Percentiles rank a stretch among this genome's conserved stretches.
Conservation (phyloP, 2,797 vertebrate genomes). For the Lacerta agilis region DNA sequence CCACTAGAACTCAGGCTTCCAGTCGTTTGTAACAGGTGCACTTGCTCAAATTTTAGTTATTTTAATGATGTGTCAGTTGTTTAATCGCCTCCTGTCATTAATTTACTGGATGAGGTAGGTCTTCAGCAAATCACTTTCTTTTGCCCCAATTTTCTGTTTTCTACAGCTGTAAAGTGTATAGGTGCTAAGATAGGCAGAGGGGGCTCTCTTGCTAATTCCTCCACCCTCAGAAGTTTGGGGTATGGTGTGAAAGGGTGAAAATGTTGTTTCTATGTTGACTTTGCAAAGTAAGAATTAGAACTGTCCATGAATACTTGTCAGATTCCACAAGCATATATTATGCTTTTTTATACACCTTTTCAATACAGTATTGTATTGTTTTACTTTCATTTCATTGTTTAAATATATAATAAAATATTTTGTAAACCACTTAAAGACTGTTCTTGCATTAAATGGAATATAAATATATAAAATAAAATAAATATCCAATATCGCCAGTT, state of each 20-base stretch:
- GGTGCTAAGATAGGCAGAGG: no score
- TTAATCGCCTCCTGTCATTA: no score
- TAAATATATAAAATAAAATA: no score
- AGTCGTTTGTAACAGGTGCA: neutral
- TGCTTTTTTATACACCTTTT: neutral
- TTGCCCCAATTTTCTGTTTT: neutral
- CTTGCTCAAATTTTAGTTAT: neutral
- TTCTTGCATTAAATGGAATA: no score
- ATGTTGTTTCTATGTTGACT: neutral
- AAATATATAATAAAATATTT: no score
- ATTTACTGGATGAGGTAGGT: neutral
- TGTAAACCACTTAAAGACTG: no score
- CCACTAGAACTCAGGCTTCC: neutral
- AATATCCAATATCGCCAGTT: neutral
- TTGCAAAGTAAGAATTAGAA: neutral
- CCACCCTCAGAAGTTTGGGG: no score
- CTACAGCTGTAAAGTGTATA: neutral
- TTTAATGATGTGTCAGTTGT: neutral
- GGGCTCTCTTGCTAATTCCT: no score
- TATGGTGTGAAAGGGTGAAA: accelerated
- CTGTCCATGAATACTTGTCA: no score
- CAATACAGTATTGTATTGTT: no score
- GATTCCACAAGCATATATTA: no score
- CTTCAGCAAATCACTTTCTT: neutral
- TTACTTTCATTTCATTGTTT: no score